Percentiles rank a stretch among this genome's conserved stretches.
phyloP scores from a whole-genome alignment of 2,888 invertebrate species.

The Nineta flava region DNA sequence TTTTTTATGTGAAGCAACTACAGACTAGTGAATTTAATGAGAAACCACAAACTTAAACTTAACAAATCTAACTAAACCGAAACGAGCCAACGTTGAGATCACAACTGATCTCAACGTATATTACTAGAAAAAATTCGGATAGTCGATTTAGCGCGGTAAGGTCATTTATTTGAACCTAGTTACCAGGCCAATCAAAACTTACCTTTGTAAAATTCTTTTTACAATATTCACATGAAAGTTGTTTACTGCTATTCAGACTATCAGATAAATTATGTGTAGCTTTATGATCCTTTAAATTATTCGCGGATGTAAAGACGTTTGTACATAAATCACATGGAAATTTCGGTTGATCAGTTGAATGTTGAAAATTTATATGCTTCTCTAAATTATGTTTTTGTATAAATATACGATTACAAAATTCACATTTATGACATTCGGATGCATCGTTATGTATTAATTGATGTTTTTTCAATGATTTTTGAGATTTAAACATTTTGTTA shows the following conservation, averaged over 20 bases:
- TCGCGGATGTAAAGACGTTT: not conserved
- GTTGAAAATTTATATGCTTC: slow-evolving; percentile 14
- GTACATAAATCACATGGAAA: slow-evolving; percentile 8
- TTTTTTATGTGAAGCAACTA: too few relatives aligned
- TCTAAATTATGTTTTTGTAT: slow-evolving; percentile 13
- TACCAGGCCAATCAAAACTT: too few relatives aligned
- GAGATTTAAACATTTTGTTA: slow-evolving; percentile 14
- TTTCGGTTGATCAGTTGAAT: slow-evolving; percentile 14
- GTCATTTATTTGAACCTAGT: too few relatives aligned
- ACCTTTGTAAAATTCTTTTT: slow-evolving; percentile 8
- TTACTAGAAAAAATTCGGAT: too few relatives aligned
- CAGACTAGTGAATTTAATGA: too few relatives aligned
- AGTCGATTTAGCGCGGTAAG: too few relatives aligned
- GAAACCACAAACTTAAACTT: too few relatives aligned
- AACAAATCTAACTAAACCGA: too few relatives aligned
- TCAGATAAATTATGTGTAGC: not conserved
- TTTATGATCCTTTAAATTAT: not conserved
- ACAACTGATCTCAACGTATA: too few relatives aligned
- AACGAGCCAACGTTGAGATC: too few relatives aligned
- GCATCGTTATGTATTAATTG: slow-evolving; percentile 5
- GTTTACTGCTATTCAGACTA: not conserved
- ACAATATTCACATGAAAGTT: slow-evolving; percentile 4
- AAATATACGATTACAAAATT: slow-evolving; percentile 14
- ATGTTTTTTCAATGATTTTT: slow-evolving; percentile 10
- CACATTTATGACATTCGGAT: slow-evolving; percentile 10